These are phyloP conservation scores for Dryococelus australis DNA, from an alignment of 2,888 invertebrate species.

Conservation along the genomic window DNA sequence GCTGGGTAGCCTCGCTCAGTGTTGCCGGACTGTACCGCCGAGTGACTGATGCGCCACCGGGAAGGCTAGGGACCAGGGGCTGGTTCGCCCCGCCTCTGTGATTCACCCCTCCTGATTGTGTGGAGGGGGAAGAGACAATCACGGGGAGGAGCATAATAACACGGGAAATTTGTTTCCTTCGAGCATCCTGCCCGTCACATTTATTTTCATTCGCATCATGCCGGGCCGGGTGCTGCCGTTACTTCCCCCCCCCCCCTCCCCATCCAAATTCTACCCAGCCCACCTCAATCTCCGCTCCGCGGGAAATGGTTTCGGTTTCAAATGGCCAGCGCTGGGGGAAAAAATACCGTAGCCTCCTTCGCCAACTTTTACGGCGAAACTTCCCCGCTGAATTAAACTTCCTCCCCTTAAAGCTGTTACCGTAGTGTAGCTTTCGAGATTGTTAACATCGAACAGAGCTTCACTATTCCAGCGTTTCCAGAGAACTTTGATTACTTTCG, in stretches of 20 bases:
- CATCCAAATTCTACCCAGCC: background rate
- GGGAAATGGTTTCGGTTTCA: constrained; percentile 16
- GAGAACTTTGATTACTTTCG: background rate
- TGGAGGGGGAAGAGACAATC: background rate
- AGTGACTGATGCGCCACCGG: background rate
- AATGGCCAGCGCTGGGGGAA: background rate
- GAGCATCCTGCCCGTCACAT: background rate
- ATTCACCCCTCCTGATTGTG: background rate
- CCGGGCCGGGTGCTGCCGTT: background rate
- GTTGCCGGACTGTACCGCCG: background rate
- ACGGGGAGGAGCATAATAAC: background rate
- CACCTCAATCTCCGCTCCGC: background rate
- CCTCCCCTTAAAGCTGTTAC: background rate
- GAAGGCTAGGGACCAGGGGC: background rate
- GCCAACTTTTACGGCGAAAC: background rate
- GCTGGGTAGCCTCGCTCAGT: background rate
- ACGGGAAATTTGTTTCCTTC: constrained; percentile 16
- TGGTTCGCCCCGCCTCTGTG: background rate
- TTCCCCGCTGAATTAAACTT: background rate
- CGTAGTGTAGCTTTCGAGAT: background rate
- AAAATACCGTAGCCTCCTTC: background rate
- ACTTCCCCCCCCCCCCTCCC: background rate
- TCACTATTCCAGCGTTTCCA: background rate
- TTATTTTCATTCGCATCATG: background rate
- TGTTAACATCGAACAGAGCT: background rate